These are phyloP conservation scores for Magallana gigas DNA, from an alignment of 1,140 invertebrate genomes.

Conservation along the genomic window DNA sequence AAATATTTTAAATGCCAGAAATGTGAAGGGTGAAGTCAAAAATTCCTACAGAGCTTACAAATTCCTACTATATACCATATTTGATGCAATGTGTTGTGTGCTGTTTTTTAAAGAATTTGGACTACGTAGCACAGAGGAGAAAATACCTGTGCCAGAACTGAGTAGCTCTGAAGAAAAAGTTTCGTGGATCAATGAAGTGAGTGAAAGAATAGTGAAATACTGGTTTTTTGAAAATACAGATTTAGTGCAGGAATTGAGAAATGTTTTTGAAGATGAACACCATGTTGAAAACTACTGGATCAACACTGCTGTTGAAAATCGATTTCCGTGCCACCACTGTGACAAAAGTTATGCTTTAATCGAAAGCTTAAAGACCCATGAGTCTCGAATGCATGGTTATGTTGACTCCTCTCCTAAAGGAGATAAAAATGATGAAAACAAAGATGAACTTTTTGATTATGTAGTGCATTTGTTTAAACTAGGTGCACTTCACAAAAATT, in stretches of 20 bases:
- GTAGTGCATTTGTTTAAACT: slow-evolving; percentile 30
- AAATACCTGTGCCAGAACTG: neutral
- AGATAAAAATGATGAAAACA: neutral
- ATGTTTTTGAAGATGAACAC: slow-evolving; percentile 39
- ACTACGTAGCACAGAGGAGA: neutral
- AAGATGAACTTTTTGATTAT: slow-evolving; percentile 35
- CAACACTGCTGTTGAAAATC: neutral
- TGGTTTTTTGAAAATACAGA: slow-evolving; percentile 48
- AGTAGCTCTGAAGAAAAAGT: neutral
- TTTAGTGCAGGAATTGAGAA: slow-evolving; percentile 37
- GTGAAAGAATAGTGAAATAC: slow-evolving; percentile 9
- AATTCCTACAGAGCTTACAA: slow-evolving; percentile 51
- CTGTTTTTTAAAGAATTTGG: slow-evolving; percentile 42
- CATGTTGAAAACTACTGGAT: slow-evolving; percentile 54
- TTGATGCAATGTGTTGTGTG: slow-evolving; percentile 45
- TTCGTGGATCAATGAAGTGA: neutral
- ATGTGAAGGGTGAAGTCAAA: slow-evolving; percentile 49
- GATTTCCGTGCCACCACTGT: neutral
- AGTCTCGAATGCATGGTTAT: neutral
- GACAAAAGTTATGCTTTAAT: neutral
- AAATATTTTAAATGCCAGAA: slow-evolving; percentile 46
- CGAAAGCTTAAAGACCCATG: neutral
- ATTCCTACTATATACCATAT: slow-evolving; percentile 45
- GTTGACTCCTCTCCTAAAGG: neutral
- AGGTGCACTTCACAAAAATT: slow-evolving; percentile 39